Conservation (phyloP, 2,797 vertebrate species). For the Hirundo rustica region DNA sequence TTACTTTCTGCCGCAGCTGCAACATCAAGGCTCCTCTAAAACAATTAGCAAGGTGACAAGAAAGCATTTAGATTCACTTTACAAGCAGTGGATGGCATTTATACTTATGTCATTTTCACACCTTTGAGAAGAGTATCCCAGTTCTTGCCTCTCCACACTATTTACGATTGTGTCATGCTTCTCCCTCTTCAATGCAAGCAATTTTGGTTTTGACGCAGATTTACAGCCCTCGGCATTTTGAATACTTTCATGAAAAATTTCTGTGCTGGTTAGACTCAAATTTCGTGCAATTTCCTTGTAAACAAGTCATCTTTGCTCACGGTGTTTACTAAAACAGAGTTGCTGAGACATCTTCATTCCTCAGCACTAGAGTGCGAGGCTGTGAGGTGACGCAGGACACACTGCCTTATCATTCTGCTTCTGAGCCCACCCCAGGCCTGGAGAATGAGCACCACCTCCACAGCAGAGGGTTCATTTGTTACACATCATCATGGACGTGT, state of each 20-base stretch:
- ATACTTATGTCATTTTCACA: neutral
- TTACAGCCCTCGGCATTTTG: neutral
- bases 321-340: neutral
- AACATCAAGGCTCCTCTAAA: neutral
- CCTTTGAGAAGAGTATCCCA: neutral
- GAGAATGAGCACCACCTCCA: neutral
- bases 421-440: neutral
- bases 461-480: fast-evolving
- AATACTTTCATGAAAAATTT: neutral
- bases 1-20: neutral
- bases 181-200: neutral
- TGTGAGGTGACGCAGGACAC: neutral
- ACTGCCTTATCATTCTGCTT: neutral
- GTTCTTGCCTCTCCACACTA: neutral
- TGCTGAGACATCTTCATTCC: neutral
- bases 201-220: neutral
- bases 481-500: fast-evolving
- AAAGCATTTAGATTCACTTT: neutral
- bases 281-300: neutral
- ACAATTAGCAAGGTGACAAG: slow-evolving; percentile 13
- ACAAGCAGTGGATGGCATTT: neutral
- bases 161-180: neutral
- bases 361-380: neutral
- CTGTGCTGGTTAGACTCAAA: neutral
- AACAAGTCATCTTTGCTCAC: neutral